Evolutionary conservation across 2,113 vertebrate species (phyloP).

Genomic region (Gopherus evgoodei): DNA sequence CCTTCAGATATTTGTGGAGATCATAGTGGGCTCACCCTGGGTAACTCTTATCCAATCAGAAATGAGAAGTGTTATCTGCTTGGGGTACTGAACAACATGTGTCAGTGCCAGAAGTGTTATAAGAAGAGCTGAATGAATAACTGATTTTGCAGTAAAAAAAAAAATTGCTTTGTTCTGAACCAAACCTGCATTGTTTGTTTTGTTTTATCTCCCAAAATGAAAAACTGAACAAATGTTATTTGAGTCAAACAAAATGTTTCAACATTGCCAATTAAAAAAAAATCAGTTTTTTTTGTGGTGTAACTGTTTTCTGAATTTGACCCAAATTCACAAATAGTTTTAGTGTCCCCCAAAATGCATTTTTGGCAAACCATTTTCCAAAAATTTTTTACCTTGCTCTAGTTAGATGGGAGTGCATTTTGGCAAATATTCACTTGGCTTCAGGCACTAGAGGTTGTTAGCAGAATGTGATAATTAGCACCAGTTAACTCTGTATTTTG

Average conservation of each 20-base stretch:
- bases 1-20: not conserved
- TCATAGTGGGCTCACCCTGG: not conserved
- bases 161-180: not conserved
- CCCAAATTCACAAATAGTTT: not conserved
- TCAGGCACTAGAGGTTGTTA: not conserved
- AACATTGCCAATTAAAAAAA: not conserved
- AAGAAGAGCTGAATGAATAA: not conserved
- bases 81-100: not conserved
- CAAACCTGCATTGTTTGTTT: not conserved
- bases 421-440: not conserved
- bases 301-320: not conserved
- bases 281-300: not conserved
- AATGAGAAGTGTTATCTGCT: not conserved
- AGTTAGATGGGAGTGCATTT: not conserved
- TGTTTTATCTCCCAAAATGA: not conserved
- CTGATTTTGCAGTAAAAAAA: not conserved
- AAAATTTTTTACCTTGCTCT: not conserved
- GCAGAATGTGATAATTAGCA: not conserved
- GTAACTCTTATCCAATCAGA: not conserved
- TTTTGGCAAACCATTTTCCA: not conserved
- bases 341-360: not conserved
- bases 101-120: not conserved
- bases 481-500: not conserved
- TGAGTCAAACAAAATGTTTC: not conserved
- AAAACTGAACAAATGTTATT: not conserved